These are phyloP conservation scores for Syrrhaptes paradoxus DNA, from an alignment of 2,113 vertebrate genomes.

Conservation along the genomic window DNA sequence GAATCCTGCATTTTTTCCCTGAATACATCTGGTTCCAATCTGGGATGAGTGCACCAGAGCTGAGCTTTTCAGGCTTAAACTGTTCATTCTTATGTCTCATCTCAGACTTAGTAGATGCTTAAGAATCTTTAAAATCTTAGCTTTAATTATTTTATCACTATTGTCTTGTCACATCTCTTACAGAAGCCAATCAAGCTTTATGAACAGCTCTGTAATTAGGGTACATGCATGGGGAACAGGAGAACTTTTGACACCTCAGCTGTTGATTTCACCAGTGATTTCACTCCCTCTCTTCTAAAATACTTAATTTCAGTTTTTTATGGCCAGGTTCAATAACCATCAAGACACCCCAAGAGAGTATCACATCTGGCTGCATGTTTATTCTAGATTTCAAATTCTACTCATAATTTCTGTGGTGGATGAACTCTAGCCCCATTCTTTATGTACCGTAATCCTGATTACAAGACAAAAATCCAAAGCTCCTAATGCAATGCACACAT, in stretches of 20 bases:
- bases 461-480: background rate
- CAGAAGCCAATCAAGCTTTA: background rate
- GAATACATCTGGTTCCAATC: background rate
- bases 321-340: background rate
- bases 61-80: background rate
- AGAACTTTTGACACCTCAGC: background rate
- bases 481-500: background rate
- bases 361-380: background rate
- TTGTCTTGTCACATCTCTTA: background rate
- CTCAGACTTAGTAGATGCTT: background rate
- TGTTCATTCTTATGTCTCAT: background rate
- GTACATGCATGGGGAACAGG: background rate
- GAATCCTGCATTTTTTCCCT: background rate
- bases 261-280: background rate
- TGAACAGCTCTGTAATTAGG: background rate
- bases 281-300: background rate
- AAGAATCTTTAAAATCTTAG: background rate
- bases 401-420: background rate
- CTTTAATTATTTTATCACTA: background rate
- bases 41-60: background rate
- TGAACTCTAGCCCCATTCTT: background rate
- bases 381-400: background rate
- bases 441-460: background rate
- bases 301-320: background rate
- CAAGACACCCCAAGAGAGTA: background rate